These are phyloP conservation scores for Xenopus petersii DNA, from an alignment of 2,797 vertebrate genomes.

Conservation along the genomic window DNA sequence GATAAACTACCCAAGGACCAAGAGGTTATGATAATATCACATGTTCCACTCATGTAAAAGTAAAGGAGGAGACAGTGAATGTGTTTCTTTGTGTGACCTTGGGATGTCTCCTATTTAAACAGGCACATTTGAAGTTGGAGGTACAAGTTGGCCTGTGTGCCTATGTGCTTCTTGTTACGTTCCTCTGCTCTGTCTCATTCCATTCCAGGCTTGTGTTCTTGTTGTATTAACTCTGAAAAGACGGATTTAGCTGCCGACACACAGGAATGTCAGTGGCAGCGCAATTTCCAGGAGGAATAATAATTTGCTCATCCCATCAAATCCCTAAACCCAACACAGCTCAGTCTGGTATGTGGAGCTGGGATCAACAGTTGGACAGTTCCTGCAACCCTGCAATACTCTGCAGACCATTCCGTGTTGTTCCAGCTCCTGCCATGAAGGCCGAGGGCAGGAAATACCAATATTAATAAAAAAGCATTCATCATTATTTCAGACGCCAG, in stretches of 20 bases:
- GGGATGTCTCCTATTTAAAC: too few species aligned
- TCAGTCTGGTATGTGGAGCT: conserved; percentile 44
- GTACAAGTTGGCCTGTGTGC: too few species aligned
- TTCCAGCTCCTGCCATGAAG: conserved; percentile 16
- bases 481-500: conserved; percentile 13
- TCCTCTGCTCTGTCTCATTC: conserved; percentile 34
- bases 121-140: too few species aligned
- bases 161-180: conserved; percentile 1
- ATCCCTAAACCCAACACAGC: conserved; percentile 49
- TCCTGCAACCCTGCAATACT: conserved; percentile 38
- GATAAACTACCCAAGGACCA: too few species aligned
- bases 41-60: too few species aligned
- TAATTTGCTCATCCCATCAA: conserved; percentile 47
- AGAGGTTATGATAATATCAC: too few species aligned
- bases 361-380: conserved; percentile 44
- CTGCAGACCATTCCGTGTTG: conserved; percentile 36
- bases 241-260: conserved; percentile 45
- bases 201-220: conserved; percentile 40
- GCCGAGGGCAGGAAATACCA: conserved; percentile 45
- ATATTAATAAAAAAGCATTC: conserved; percentile 43
- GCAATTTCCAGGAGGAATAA: conserved; percentile 50
- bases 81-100: too few species aligned
- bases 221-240: conserved; percentile 48
- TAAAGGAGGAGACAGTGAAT: too few species aligned
- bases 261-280: conserved; percentile 49